A percentile compares a stretch with the other conserved stretches of the same genome.
phyloP scores from a whole-genome alignment of 1,140 invertebrate species.

The Eurosta solidaginis region DNA sequence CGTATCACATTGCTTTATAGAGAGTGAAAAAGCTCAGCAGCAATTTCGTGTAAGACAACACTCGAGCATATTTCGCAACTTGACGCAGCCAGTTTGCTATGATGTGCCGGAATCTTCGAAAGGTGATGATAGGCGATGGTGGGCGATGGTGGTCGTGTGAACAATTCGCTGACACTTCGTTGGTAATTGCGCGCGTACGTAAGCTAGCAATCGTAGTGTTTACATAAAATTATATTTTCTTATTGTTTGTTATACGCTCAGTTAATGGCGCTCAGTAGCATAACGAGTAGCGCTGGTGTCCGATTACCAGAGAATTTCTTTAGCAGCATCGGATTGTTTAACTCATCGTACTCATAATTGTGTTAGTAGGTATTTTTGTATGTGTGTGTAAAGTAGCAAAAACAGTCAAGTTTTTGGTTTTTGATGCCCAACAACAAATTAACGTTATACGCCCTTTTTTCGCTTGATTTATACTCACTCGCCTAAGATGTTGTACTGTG shows the following conservation, averaged over 20 bases:
- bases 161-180: slow-evolving; percentile 13
- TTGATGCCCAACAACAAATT: slow-evolving; percentile 2
- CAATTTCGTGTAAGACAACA: too few species aligned
- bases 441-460: slow-evolving; percentile 27
- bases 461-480: slow-evolving; percentile 21
- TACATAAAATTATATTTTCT: neutral
- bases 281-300: neutral
- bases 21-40: too few species aligned
- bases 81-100: neutral
- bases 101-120: neutral
- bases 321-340: neutral
- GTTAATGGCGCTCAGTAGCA: neutral
- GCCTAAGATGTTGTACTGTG: neutral
- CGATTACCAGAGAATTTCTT: slow-evolving; percentile 13
- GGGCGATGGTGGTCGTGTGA: slow-evolving; percentile 4
- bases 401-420: neutral
- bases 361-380: neutral
- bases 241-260: neutral
- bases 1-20: too few species aligned
- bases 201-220: neutral
- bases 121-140: too few species aligned
- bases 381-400: neutral
- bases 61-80: neutral
- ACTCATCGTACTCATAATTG: neutral
- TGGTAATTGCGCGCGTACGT: slow-evolving; percentile 10